These are phyloP conservation scores for Heliconius melpomene DNA, from an alignment of 1,140 invertebrate genomes.

Conservation along the genomic window DNA sequence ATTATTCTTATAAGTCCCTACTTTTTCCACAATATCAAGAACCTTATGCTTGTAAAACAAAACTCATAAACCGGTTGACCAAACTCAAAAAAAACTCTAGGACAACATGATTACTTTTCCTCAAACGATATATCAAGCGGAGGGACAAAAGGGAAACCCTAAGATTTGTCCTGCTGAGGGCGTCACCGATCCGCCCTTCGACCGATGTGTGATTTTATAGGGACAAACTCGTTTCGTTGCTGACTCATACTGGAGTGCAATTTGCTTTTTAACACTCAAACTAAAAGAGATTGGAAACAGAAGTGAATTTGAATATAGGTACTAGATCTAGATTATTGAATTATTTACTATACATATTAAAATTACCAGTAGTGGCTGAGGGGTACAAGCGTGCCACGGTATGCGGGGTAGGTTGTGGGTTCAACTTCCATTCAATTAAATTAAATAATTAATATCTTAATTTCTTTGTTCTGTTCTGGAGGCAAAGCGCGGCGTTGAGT, in stretches of 20 bases:
- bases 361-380: too few species aligned
- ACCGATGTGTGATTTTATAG: constrained; percentile 28
- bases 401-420: too few species aligned
- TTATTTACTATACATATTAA: too few species aligned
- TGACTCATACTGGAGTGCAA: constrained; percentile 7
- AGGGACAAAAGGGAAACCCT: constrained; percentile 28
- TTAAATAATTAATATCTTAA: too few species aligned
- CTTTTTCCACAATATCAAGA: neutral
- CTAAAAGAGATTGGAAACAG: neutral
- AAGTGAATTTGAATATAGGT: neutral
- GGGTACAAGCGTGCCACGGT: too few species aligned
- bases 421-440: too few species aligned
- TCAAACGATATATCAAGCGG: constrained; percentile 33
- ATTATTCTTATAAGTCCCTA: neutral
- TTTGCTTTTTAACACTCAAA: neutral
- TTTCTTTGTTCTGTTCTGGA: too few species aligned
- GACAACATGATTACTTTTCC: constrained; percentile 35
- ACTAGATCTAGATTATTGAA: neutral
- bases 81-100: constrained; percentile 4
- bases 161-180: constrained; percentile 37
- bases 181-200: constrained; percentile 34
- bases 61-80: neutral
- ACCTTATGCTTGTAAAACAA: neutral
- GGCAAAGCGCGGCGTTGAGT: too few species aligned
- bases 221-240: constrained; percentile 11